These are phyloP conservation scores for Pardosa pseudoannulata DNA, from an alignment of 2,888 invertebrate genomes.

Conservation along the genomic window DNA sequence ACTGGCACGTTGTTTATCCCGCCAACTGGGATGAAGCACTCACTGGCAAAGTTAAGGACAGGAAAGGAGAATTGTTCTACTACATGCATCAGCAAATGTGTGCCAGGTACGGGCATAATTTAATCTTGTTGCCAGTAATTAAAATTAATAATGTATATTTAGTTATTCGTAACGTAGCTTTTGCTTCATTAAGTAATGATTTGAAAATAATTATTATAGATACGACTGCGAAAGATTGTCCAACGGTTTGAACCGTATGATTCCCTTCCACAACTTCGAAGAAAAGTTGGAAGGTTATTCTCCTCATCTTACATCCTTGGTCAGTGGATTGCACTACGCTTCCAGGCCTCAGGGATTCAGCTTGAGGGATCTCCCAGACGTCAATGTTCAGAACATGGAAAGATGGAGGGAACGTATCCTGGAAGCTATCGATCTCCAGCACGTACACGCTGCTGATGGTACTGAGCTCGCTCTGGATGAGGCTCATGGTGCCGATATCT, in stretches of 20 bases:
- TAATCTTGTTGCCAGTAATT: too few species aligned
- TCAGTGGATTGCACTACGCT: conserved; percentile 73
- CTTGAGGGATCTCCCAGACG: conserved; percentile 46
- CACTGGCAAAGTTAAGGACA: conserved; percentile 82
- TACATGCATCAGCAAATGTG: conserved; percentile 87
- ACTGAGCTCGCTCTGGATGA: conserved; percentile 82
- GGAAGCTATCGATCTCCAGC: conserved; percentile 84
- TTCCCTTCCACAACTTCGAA: conserved; percentile 79
- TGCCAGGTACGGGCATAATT: too few species aligned
- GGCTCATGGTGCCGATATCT: conserved; percentile 84
- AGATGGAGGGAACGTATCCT: conserved; percentile 86
- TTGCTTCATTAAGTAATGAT: too few species aligned
- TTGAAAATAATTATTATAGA: too few species aligned
- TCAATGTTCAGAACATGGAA: conserved; percentile 79
- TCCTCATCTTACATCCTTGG: conserved; percentile 73
- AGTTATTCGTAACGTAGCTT: too few species aligned
- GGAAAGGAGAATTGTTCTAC: conserved; percentile 87
- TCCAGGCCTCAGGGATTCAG: conserved; percentile 69
- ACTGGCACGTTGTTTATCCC: conserved; percentile 93
- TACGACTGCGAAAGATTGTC: conserved; percentile 87
- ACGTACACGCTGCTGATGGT: conserved; percentile 79
- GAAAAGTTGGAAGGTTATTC: conserved; percentile 73
- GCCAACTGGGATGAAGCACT: conserved; percentile 82
- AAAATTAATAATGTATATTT: too few species aligned
- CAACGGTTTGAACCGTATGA: conserved; percentile 83